Percentiles rank a stretch among this genome's conserved stretches.
Evolutionary conservation across 1,140 invertebrate species (phyloP).

Genomic region (Pentalonia nigronervosa): DNA sequence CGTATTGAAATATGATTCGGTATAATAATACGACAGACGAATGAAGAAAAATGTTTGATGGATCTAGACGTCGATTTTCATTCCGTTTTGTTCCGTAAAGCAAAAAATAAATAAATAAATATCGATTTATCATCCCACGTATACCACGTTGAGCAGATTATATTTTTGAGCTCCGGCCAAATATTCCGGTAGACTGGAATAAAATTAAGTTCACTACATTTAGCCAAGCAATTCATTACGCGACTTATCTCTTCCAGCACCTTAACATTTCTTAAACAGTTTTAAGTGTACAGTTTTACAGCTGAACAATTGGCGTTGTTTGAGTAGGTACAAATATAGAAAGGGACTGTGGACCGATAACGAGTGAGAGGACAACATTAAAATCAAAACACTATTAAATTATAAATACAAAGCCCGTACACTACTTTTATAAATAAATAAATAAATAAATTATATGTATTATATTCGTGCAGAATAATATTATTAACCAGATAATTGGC

Average conservation of each 20-base stretch:
- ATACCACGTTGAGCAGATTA: conserved; percentile 11
- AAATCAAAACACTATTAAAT: neutral
- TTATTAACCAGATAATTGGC: neutral
- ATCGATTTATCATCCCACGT: conserved; percentile 17
- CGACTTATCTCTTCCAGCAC: conserved; percentile 36
- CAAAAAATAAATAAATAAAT: neutral
- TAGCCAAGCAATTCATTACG: conserved; percentile 37
- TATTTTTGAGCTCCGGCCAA: neutral
- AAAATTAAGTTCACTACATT: conserved; percentile 38
- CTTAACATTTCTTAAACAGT: conserved; percentile 21
- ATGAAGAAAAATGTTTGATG: neutral
- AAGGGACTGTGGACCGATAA: neutral
- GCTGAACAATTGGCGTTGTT: neutral
- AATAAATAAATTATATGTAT: neutral
- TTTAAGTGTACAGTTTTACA: neutral
- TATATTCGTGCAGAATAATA: neutral
- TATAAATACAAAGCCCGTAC: neutral
- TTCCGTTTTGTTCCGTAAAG: neutral
- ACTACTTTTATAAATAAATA: neutral
- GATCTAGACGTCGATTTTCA: neutral
- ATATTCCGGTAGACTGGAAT: conserved; percentile 14
- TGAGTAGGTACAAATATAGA: neutral
- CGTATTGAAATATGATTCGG: neutral
- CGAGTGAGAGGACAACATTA: neutral
- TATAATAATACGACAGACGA: neutral